Percentiles rank a stretch among this genome's conserved stretches.
phyloP scores from a whole-genome alignment of 2,797 vertebrate genomes.

The Taenioides sp. region DNA sequence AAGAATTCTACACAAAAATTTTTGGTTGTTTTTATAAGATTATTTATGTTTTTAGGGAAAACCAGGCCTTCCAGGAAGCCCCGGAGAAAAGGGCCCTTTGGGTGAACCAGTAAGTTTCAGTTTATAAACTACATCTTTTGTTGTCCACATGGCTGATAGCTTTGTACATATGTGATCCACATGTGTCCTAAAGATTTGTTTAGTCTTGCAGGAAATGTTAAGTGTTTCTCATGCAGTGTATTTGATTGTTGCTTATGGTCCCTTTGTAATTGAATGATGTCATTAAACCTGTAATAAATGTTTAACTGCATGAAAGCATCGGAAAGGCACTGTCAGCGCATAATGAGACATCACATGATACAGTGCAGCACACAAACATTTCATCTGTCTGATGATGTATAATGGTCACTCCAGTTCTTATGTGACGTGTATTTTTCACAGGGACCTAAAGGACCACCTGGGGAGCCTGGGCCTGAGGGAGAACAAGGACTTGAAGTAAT shows the following conservation, averaged over 20 bases:
- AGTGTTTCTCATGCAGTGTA: too few species aligned
- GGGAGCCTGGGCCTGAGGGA: slow-evolving; percentile 86
- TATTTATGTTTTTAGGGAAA: slow-evolving; percentile 82
- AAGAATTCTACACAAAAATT: too few species aligned
- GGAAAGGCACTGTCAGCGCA: too few species aligned
- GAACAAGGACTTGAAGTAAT: slow-evolving; percentile 88
- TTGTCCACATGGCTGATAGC: slow-evolving; percentile 4
- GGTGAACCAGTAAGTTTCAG: slow-evolving; percentile 89
- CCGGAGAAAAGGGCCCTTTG: slow-evolving; percentile 83
- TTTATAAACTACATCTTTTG: not conserved
- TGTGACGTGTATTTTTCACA: slow-evolving; percentile 63
- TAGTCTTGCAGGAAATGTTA: slow-evolving; percentile 23
- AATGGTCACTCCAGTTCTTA: not conserved
- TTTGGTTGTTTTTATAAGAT: too few species aligned
- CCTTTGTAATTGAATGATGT: too few species aligned
- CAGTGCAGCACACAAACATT: not conserved
- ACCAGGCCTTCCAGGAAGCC: slow-evolving; percentile 80
- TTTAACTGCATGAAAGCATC: too few species aligned
- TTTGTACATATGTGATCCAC: slow-evolving; percentile 7
- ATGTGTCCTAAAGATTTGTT: slow-evolving; percentile 38
- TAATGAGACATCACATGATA: not conserved
- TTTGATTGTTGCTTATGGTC: too few species aligned
- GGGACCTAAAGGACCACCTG: slow-evolving; percentile 87
- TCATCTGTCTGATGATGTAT: not conserved
- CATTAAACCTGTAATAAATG: too few species aligned